Base-by-base conservation (phyloP, 2,888 invertebrate species). In the Cotesia congregata region DNA sequence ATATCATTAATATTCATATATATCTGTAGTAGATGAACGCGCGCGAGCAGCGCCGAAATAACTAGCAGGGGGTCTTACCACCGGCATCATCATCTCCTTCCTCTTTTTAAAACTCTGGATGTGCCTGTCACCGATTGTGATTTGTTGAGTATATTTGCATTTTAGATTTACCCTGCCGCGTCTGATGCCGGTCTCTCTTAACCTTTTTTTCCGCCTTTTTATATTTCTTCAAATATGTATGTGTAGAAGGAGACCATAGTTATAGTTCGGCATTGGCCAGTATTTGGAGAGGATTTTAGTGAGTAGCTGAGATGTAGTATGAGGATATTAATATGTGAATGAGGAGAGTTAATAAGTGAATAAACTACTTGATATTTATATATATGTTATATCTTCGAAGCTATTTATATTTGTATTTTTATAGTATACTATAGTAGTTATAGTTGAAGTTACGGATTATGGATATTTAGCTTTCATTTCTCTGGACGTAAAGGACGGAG, bases 101-200 rank as follows among this genome's bases (percentile, higher is more conserved):
- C 81, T 81, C 78, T 85, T 86, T 85, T 85, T 85, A 83, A 83
- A 84, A 86, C 84, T 86, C 87, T 86, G 86, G 85, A 86, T 50
- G 12, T 86, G 84, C 88, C 88, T 85, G 88, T 88, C 88, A 86
- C 87, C 88, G 88, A 88, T 87, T 86, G 86, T 88, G 88, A 88
- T 88, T 88, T 88, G 88, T 88, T 87, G 88, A 86, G 85, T 85
- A 83, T 86, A 88, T 88, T 88, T 88, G 88, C 88, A 88, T 88
- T 88, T 88, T 88, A 88, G 87, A 88, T 88, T 88, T 88, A 86
- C 86, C 83, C 86, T 87, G 87, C 85, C 85, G 87, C 84, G 85
- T 85, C 87, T 80, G 80, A 72, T 62, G 59, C 30, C 60, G 69
- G 69, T 39, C 50, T 62, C 39, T 67, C 17, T 74, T 17, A 30